Base-by-base conservation (phyloP, 2,113 vertebrate species). In the Marcusenius ussheri region DNA sequence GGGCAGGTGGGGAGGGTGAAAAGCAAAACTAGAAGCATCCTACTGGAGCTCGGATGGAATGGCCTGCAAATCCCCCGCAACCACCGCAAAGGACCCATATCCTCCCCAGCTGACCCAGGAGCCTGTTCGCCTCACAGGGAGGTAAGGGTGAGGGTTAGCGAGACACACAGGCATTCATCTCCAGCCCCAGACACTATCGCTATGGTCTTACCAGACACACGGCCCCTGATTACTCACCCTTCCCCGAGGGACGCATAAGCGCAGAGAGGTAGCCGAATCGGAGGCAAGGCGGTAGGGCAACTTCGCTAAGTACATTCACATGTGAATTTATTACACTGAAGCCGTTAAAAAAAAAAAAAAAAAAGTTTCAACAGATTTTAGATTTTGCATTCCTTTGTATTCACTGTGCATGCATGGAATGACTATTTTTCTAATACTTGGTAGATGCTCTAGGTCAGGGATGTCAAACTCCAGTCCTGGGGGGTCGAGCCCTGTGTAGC, bases 311-410 rank as follows among this genome's bases (percentile, higher is more conserved):
- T 56, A 80, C 35, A 85, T 85, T 89, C 89, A 85, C 80, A 85
- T 84, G 89, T 89, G 53, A 89, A 27, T 89, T 84, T 62, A 89
- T 85, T 89, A 89, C 24, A 10, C 17, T 6, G 3, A 17, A n/a
- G n/a, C 51, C 17, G 39, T 83, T 53, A 58, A 89, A 83, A 89
- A 83, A 27, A 27, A 49, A 50, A 2, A 50, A 51, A 84, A 56
- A 42, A 56, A 31, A 53, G 74, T 42, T 84, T 17, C 0, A 58
- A 47, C 17, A 27, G 27, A 50, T 62, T 83, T 89, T 62, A 53
- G 70, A 35, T 74, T n/a, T 53, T 50, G 47, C n/a, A 31, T 58
- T 89, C 24, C 39, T n/a, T 46, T 46, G 24, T 66, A 66, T 66
- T 66, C 53, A 88, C 39, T 47, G 24, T 56, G 1, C 87, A 66